Conservation (phyloP, 2,113 vertebrate genomes). For the Sceloporus undulatus region DNA sequence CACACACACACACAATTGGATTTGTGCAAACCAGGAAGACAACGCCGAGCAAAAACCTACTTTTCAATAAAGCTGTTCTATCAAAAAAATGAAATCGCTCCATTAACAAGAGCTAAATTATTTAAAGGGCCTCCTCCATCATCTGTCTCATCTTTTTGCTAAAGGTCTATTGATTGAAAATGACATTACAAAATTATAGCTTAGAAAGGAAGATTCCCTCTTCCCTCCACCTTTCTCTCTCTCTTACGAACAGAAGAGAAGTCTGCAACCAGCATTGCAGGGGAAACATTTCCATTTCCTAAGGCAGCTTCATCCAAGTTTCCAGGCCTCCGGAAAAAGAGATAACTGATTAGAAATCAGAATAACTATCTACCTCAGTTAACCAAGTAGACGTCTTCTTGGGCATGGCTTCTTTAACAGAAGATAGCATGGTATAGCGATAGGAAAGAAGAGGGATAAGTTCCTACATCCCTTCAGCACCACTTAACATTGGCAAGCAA, state of each 20-base stretch:
- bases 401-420: too few species aligned
- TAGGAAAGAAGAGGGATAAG: too few species aligned
- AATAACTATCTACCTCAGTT: too few species aligned
- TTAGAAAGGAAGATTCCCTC: conserved; percentile 42
- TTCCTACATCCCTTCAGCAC: too few species aligned
- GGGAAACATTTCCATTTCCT: neutral
- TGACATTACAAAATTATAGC: conserved; percentile 52
- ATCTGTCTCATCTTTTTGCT: conserved; percentile 63
- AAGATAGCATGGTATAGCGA: too few species aligned
- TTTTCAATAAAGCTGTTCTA: conserved; percentile 46
- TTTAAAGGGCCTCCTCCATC: conserved; percentile 66
- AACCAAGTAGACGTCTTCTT: too few species aligned
- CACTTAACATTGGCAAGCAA: too few species aligned
- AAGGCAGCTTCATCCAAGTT: neutral
- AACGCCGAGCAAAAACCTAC: conserved; percentile 60
- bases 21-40: conserved; percentile 45
- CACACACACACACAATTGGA: conserved; percentile 19
- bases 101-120: conserved; percentile 60
- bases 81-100: conserved; percentile 64
- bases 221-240: too few species aligned
- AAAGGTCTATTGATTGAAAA: conserved; percentile 63
- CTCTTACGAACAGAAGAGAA: neutral
- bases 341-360: neutral
- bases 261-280: neutral
- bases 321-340: neutral